These are phyloP conservation scores for Chromobotia macracanthus DNA, from an alignment of 2,797 vertebrate species.

Conservation along the genomic window DNA sequence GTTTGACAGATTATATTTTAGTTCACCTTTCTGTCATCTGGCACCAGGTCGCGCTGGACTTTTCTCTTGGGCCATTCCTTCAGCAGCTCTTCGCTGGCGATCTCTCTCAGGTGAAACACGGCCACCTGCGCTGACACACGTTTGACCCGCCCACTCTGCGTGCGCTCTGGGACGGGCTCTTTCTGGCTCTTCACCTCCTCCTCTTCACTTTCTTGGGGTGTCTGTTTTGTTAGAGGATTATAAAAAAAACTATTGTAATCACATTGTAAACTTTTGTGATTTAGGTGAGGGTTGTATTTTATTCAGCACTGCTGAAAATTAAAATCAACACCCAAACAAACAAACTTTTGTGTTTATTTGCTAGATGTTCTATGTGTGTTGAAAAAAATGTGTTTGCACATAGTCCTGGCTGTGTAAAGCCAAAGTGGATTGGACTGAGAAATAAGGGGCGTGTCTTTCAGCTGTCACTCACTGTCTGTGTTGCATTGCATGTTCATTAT, in stretches of 20 bases:
- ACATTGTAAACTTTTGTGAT: too few species aligned
- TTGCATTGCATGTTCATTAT: neutral
- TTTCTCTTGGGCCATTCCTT: slow-evolving; percentile 96
- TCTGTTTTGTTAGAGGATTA: slow-evolving; percentile 68
- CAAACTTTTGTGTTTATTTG: too few species aligned
- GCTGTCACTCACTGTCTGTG: too few species aligned
- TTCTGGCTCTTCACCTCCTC: slow-evolving; percentile 64
- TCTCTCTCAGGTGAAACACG: slow-evolving; percentile 89
- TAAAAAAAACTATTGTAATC: neutral
- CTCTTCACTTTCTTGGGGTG: slow-evolving; percentile 64
- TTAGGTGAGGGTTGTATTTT: too few species aligned
- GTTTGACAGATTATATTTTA: neutral
- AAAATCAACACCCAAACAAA: too few species aligned
- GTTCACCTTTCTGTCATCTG: slow-evolving; percentile 89
- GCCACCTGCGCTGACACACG: slow-evolving; percentile 91
- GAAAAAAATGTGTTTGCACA: too few species aligned
- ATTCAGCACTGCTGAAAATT: too few species aligned
- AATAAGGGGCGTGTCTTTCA: too few species aligned
- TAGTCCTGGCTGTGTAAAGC: too few species aligned
- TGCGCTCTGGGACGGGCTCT: slow-evolving; percentile 73
- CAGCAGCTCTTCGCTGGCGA: slow-evolving; percentile 87
- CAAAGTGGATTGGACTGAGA: too few species aligned
- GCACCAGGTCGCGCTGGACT: slow-evolving; percentile 91
- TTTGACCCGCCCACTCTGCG: slow-evolving; percentile 83
- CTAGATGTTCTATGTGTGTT: too few species aligned